Base-by-base conservation (phyloP, 1,140 invertebrate genomes). In the Hyles vespertilio region DNA sequence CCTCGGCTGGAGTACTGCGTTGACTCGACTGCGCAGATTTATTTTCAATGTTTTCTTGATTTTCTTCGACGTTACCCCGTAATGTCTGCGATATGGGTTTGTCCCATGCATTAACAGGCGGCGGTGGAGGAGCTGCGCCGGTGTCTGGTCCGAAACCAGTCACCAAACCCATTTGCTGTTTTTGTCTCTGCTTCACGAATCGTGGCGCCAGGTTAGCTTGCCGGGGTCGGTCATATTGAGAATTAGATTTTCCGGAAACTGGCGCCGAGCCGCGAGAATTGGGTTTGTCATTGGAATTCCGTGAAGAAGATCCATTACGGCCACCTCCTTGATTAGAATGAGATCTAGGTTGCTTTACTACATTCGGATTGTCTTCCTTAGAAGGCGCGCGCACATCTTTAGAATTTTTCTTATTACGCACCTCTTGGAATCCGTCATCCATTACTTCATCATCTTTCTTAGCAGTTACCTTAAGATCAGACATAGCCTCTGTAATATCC, bases 371-470 rank as follows among this genome's bases (percentile, higher is more conserved):
- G 40, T 92, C 89, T 3, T 92, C 91, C 72, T 69, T 93, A 77
- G 58, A 75, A 10, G 59, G 78, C 64, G 69, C 91, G 89, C 90
- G 89, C 3, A 90, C 87, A 53, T 93, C 92, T 69, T 94, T 93
- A 0, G 91, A 91, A 65, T 91, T 93, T 72, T 96, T 96, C 76
- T 96, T 96, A 45, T 94, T 95, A 48, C 94, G 92, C 2, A 97
- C 96, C 81, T 97, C 96, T 81, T 96, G 95, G 81, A 97, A 97
- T 47, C 95, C 95, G 78, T 96, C 95, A 72, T 94, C 91, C 58
- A 93, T 61, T 45, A 67, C 63, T 58, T 84, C 85, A 47, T 87
- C 86, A 10, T 88, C 83, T 69, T 87, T 88, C 59, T 87, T 87
- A 22, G 12, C 56, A 53, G 75, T 74, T 68, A 87, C 70, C 62